These are phyloP conservation scores for Tor tambroides DNA, from an alignment of 2,113 vertebrate genomes.

Conservation along the genomic window DNA sequence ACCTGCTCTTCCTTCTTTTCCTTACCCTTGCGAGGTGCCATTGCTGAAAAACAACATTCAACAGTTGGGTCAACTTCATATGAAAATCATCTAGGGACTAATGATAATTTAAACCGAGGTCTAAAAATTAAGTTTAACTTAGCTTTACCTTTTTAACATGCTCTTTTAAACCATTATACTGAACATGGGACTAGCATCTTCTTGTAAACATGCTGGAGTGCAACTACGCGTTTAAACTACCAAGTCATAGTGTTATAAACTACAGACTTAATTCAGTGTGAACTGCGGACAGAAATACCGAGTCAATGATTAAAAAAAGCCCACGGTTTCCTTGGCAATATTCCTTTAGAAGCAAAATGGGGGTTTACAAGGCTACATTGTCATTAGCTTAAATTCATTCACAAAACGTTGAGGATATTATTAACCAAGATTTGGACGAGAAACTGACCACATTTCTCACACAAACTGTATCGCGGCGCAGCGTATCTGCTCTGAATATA, in stretches of 20 bases:
- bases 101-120: not conserved
- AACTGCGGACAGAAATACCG: no score
- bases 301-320: no score
- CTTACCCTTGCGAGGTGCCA: conserved; percentile 99
- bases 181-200: not conserved
- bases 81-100: not conserved
- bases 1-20: conserved; percentile 99
- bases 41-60: conserved; percentile 73
- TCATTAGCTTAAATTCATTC: not conserved
- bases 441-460: not conserved
- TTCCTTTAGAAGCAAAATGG: no score
- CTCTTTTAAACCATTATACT: not conserved
- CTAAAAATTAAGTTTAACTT: not conserved
- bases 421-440: not conserved
- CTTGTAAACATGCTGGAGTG: not conserved
- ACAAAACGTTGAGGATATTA: no score
- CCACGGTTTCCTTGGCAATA: no score
- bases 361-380: not conserved
- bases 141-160: not conserved
- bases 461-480: not conserved
- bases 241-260: no score
- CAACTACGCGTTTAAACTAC: no score
- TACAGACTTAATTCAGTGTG: no score
- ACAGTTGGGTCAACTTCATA: not conserved
- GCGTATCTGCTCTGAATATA: not conserved